Conservation (phyloP, 1,140 invertebrate species). For the Parapsyche elsis region DNA sequence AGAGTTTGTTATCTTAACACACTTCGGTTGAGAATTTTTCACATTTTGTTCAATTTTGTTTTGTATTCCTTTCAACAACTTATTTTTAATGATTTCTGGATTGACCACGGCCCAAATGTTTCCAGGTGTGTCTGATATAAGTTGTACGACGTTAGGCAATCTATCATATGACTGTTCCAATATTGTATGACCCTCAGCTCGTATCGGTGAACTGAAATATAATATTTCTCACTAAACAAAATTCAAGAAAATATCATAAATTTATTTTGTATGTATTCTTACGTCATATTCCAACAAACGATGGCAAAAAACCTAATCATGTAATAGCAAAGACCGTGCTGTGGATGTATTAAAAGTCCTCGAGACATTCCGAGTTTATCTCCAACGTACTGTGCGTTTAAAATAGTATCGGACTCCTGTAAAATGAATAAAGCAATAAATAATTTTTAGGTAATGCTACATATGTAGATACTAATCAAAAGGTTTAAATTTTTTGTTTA, state of each 20-base stretch:
- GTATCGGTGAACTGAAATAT: conserved; percentile 56
- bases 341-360: conserved; percentile 57
- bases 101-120: conserved; percentile 59
- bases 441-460: background rate
- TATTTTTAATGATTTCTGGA: conserved; percentile 35
- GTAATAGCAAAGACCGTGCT: conserved; percentile 59
- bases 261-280: conserved; percentile 33
- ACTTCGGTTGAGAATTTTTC: conserved; percentile 9
- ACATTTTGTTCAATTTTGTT: background rate
- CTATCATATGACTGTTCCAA: conserved; percentile 58
- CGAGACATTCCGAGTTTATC: conserved; percentile 59
- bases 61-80: no score
- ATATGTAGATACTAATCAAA: no score
- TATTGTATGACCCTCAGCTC: conserved; percentile 59
- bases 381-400: conserved; percentile 52
- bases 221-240: background rate
- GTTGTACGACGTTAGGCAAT: conserved; percentile 58
- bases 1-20: conserved; percentile 26
- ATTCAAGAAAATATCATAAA: conserved; percentile 30
- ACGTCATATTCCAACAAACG: conserved; percentile 60
- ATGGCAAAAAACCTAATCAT: conserved; percentile 59
- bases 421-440: background rate
- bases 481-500: no score
- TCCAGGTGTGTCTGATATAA: conserved; percentile 57
- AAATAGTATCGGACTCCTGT: background rate